Base-by-base conservation (phyloP, 2,888 invertebrate species). In the Fissipunctia ypsillon region DNA sequence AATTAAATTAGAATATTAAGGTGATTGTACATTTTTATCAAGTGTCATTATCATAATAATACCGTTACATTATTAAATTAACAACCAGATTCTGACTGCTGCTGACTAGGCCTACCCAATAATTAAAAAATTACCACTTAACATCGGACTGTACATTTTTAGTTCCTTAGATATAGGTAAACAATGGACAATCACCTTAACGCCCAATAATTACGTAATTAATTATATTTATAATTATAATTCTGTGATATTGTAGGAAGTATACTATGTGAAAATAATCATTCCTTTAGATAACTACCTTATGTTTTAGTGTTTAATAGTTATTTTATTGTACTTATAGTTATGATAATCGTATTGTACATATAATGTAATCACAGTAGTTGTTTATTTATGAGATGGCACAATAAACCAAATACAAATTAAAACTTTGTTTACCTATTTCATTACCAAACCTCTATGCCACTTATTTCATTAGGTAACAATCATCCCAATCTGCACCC, bases 331-430 rank as follows among this genome's bases (percentile, higher is more conserved):
- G 74, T 80, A 52, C 28, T 43, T 69, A 52, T 67, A 75, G 25
- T 35, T 80, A 73, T 31, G 59, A 69, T 73, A 69, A 31, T 57
- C 7, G 35, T 75, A 75, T 71, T 88, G 86, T 88, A 88, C 1
- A 87, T 85, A 88, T 85, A 88, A 77, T 83, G 83, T 85, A 85
- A 81, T 82, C 83, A 87, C 84, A 88, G 87, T 91, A 91, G 90
- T 91, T 91, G 91, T 91, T 92, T 91, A 91, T 90, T 90, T 89
- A 89, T 91, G 90, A 91, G 85, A 87, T 78, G 73, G 93, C 94
- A 94, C 94, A 94, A 92, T 94, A 94, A 94, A 94, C 94, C 94
- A 94, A 94, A 94, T 93, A 91, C 84, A 87, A 84, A 87, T 80
- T 63, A 63, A 31, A 28, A 3, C 16, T 59, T 72, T 45, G 25